Evolutionary conservation across 2,888 invertebrate genomes (phyloP).

Genomic region (Dysmachus trigonus): DNA sequence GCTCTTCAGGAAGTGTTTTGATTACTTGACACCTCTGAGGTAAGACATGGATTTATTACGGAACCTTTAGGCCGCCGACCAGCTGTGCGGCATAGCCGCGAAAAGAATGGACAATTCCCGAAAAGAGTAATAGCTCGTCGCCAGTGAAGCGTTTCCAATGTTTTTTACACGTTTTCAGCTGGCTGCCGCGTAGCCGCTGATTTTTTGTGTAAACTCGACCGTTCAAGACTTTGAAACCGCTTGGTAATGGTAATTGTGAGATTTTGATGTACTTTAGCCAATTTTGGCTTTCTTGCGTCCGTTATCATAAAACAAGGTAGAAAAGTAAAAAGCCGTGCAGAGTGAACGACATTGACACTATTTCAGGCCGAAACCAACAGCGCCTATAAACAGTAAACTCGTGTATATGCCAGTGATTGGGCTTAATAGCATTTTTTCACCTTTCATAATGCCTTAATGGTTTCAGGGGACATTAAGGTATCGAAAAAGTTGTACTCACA

Average conservation of each 20-base stretch:
- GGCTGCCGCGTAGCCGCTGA: not conserved
- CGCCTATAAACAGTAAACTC: not conserved
- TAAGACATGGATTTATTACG: not conserved
- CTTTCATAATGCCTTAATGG: not conserved
- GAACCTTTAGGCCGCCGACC: not conserved
- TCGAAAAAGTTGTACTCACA: not conserved
- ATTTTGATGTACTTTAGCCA: not conserved
- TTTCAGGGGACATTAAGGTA: not conserved
- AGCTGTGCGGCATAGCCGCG: not conserved
- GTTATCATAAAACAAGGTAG: not conserved
- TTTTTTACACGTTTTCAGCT: not conserved
- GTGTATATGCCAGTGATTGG: not conserved
- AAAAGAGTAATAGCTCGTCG: not conserved
- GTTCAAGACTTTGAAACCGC: not conserved
- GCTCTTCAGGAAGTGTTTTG: not conserved
- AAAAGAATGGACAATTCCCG: not conserved
- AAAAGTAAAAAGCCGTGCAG: not conserved
- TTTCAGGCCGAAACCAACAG: not conserved
- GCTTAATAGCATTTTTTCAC: not conserved
- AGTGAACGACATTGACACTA: constrained; percentile 23
- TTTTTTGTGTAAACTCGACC: not conserved
- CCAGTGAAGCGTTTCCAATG: not conserved
- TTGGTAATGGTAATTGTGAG: not conserved
- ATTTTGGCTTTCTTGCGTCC: not conserved
- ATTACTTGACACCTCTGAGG: not conserved